Evolutionary conservation across 2,113 vertebrate species (phyloP), one percentile per base, ranked within the genome.

Genomic region (Anseranas semipalmata): DNA sequence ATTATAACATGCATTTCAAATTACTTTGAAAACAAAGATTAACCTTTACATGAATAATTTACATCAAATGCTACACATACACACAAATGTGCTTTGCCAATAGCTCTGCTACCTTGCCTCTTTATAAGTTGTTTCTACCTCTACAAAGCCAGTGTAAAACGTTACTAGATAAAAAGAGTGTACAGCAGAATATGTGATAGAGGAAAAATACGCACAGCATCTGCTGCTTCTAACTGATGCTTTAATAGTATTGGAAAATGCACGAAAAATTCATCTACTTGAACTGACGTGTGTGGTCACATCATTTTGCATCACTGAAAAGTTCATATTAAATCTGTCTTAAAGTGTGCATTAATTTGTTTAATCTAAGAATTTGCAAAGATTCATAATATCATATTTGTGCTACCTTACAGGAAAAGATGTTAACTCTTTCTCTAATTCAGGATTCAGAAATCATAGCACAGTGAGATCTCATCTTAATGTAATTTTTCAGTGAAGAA

Each of bases 1-100:
- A 86, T 93, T 50, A 80, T 27, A 70, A 66, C 46, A 71, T 32
- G 6, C 7, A 48, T 89, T 94, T 84, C 33, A 81, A 85, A 60
- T 90, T 71, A 75, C 46, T 83, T 63, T 65, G 33, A 84, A 96
- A 96, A 74, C 25, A 93, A 84, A 81, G 8, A 58, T 82, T 85
- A 79, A 28, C 33, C 10, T 70, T 73, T 85, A n/a, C 7, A 37
- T 85, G 16, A 87, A 92, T 66, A 86, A 90, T 93, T 83, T 88
- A 67, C 24, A 33, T 20, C 9, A 77, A 92, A 80, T 83, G 73
- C 73, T 84, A 43, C 8, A 55, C 25, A 65, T 53, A 70, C 9
- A 66, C 2, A 33, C 1, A 17, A 62, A 84, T 15, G 9, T 32
- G 6, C 12, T 93, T 81, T 74, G 14, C 5, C 68, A 71, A 48